Percentiles rank a stretch among this genome's conserved stretches.
These are phyloP conservation scores for Tenthredo distinguenda DNA, from an alignment of 2,888 invertebrate species.

Conservation along the genomic window DNA sequence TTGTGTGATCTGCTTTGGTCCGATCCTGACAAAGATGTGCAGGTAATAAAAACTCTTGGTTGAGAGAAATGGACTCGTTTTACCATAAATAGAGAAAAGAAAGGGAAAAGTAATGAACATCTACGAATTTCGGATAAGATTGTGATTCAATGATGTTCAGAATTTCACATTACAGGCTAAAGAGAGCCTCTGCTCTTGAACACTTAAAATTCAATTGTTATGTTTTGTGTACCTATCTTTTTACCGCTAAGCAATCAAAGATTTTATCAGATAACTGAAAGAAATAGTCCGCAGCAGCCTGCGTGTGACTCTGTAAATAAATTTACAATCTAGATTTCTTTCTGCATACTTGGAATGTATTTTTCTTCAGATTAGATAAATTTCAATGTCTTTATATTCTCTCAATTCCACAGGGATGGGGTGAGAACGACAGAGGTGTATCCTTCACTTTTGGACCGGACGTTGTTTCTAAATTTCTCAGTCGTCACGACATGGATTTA, in stretches of 20 bases:
- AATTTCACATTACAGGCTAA: background rate
- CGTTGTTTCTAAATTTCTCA: conserved; percentile 97
- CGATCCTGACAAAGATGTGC: conserved; percentile 96
- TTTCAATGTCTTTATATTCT: background rate
- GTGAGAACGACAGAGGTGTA: conserved; percentile 98
- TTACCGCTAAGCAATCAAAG: background rate
- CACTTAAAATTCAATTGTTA: background rate
- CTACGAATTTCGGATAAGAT: too few species aligned
- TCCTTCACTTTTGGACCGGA: conserved; percentile 99
- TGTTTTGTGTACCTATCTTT: background rate
- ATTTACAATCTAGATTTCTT: background rate
- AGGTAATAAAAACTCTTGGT: conserved; percentile 63
- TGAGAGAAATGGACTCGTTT: background rate
- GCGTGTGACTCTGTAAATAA: background rate
- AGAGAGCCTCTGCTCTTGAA: background rate
- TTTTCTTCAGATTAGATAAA: conserved; percentile 3
- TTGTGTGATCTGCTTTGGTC: conserved; percentile 99
- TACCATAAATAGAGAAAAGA: background rate
- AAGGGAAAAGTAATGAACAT: background rate
- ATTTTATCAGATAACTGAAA: conserved; percentile 33
- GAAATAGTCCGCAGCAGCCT: background rate
- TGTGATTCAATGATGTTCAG: background rate
- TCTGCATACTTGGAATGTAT: background rate
- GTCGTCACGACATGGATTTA: conserved; percentile 97
- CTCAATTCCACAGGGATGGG: conserved; percentile 86